Conservation (phyloP, 2,113 vertebrate genomes). For the Hemibagrus wyckioides region DNA sequence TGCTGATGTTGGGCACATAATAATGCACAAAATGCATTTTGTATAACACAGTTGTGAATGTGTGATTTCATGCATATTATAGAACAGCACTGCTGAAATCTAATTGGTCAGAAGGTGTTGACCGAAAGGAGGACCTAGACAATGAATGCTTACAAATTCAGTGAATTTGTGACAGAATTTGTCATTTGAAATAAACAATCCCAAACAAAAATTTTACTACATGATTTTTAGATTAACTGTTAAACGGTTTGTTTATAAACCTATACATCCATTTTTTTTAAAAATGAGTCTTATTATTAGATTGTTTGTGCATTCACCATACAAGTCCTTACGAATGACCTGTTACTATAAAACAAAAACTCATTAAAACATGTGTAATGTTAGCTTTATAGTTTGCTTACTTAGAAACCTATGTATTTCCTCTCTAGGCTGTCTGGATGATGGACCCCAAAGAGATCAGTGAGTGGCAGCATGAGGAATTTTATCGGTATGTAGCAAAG, state of each 20-base stretch:
- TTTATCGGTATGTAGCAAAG: constrained; percentile 89
- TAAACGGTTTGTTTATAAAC: not conserved
- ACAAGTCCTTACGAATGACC: not conserved
- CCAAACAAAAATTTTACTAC: not conserved
- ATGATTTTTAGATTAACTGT: not conserved
- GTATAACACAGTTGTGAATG: no score
- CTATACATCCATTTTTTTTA: not conserved
- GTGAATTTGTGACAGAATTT: no score
- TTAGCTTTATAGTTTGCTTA: not conserved
- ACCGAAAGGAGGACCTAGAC: no score
- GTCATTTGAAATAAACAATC: not conserved
- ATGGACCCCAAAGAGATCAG: constrained; percentile 91
- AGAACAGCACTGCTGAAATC: not conserved
- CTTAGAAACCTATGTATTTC: not conserved
- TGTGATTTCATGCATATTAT: not conserved
- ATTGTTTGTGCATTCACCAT: not conserved
- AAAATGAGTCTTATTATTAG: no score
- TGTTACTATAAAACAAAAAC: not conserved
- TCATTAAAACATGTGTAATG: not conserved
- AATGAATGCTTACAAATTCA: no score
- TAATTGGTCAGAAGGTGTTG: no score
- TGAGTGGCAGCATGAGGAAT: constrained; percentile 92
- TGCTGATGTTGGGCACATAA: not conserved
- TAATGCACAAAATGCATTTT: not conserved
- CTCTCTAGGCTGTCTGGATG: constrained; percentile 89